Conservation (phyloP, 2,797 vertebrate species). For the Arctocebus calabarensis region DNA sequence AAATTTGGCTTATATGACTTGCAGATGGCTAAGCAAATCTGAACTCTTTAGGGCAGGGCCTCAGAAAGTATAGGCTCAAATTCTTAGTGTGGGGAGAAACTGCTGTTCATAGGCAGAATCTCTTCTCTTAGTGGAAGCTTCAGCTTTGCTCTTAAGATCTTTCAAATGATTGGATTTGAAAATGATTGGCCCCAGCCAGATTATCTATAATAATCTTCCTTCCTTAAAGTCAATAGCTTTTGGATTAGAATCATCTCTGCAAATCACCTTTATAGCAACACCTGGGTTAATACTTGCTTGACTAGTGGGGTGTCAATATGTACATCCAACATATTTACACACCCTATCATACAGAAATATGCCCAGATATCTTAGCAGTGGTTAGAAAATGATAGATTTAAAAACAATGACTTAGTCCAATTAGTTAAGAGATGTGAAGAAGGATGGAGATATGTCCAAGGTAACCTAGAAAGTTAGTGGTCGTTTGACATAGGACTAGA, state of each 20-base stretch:
- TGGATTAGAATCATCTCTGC: neutral
- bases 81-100: too few relatives aligned
- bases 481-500: neutral
- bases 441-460: neutral
- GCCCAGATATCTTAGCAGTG: too few relatives aligned
- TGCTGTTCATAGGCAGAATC: neutral
- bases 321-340: neutral
- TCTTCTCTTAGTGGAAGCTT: neutral
- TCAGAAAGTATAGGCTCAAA: neutral
- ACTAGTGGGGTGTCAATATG: too few relatives aligned
- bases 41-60: neutral
- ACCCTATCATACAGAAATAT: accelerated
- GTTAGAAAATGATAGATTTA: neutral
- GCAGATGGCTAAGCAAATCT: too few relatives aligned
- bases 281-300: neutral
- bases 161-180: neutral
- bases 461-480: neutral
- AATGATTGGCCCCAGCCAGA: neutral
- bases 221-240: neutral
- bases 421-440: neutral
- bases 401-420: neutral
- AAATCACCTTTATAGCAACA: neutral
- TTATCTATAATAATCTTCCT: neutral
- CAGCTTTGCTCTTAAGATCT: neutral
- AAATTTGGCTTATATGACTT: neutral